These are phyloP conservation scores for Phenganax stokvisi DNA, from an alignment of 92 coral and sea anemone genomes.

Conservation along the genomic window DNA sequence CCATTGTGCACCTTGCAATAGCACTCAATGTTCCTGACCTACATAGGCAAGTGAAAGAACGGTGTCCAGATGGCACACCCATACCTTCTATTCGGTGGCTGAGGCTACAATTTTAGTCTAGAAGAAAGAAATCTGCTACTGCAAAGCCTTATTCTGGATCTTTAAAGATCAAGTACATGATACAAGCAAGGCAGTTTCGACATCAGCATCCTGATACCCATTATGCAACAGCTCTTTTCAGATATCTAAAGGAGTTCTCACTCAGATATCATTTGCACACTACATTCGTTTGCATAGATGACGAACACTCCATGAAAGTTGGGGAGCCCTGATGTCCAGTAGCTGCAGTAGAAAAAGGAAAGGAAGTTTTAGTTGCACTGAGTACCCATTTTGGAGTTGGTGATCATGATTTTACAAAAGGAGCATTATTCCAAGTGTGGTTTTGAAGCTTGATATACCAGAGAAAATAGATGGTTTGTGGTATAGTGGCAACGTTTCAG, in stretches of 20 bases:
- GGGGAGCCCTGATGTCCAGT: constrained; percentile 36
- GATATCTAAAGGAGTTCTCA: constrained; percentile 40
- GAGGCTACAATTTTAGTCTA: constrained; percentile 45
- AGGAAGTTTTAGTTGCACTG: constrained; percentile 16
- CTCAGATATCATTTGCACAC: constrained; percentile 18
- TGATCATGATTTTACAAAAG: constrained; percentile 39
- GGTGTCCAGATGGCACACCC: constrained; percentile 37
- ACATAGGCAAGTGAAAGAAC: constrained; percentile 34
- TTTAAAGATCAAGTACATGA: constrained; percentile 35
- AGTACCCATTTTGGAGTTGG: constrained; percentile 25
- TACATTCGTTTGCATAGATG: constrained; percentile 19
- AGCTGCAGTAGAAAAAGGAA: constrained; percentile 41
- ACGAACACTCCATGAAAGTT: constrained; percentile 35
- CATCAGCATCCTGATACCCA: constrained; percentile 30
- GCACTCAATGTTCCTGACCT: constrained; percentile 37
- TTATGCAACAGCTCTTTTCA: constrained; percentile 40
- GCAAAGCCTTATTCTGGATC: constrained; percentile 37
- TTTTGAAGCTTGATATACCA: constrained; percentile 32
- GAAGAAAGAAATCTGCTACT: constrained; percentile 33
- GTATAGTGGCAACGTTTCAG: constrained; percentile 32
- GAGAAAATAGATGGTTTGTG: constrained; percentile 17
- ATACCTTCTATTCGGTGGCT: constrained; percentile 48
- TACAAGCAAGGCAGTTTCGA: constrained; percentile 44
- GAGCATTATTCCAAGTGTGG: constrained; percentile 34
- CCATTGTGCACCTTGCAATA: constrained; percentile 41